Base-by-base conservation (phyloP, 2,888 invertebrate species). In the Adelphocoris suturalis region DNA sequence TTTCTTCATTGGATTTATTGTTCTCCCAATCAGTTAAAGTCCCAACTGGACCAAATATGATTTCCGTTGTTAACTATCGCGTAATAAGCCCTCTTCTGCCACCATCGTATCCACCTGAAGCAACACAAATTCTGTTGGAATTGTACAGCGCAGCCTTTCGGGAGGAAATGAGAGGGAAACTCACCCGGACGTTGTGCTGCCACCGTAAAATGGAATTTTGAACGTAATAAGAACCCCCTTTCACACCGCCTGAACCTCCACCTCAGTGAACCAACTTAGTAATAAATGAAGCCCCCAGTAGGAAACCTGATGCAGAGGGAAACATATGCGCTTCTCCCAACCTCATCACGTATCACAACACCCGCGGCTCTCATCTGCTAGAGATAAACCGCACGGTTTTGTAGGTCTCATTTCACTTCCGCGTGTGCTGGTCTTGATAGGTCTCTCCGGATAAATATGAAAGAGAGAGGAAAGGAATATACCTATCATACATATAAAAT, bases 181-280 rank as follows among this genome's bases (percentile, higher is more conserved):
- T 13, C 27, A 23, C 68, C 27, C 23, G 19, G 68, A 23, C 68
- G 23, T 19, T 68, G 61, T 61, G 61, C 61, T 23, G n/a, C 68
- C 68, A 68, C 68, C 68, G 68, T 68, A 68, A 68, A 68, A 68
- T 68, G 13, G 68, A 68, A 68, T 68, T 68, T 68, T 68, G 68
- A 68, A 13, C 23, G 23, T 23, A 68, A 68, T 68, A 68, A 68
- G 68, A 7, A 19, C 27, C 68, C 68, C 61, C 61, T n/a, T n/a
- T 61, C 61, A 0, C 68, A 19, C 11, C 68, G 68, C 68, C 19
- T 23, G 68, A 37, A 37, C 37, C 37, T 37, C 37, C 37, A 37
- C 37, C 37, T 37, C 37, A 37, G 68, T 68, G 68, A 68, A 68
- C 68, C 68, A 68, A 68, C 68, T 68, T 68, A 68, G 23, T 68